These are phyloP conservation scores for Dendrocincla fuliginosa DNA, from an alignment of 2,797 vertebrate genomes.

Conservation along the genomic window DNA sequence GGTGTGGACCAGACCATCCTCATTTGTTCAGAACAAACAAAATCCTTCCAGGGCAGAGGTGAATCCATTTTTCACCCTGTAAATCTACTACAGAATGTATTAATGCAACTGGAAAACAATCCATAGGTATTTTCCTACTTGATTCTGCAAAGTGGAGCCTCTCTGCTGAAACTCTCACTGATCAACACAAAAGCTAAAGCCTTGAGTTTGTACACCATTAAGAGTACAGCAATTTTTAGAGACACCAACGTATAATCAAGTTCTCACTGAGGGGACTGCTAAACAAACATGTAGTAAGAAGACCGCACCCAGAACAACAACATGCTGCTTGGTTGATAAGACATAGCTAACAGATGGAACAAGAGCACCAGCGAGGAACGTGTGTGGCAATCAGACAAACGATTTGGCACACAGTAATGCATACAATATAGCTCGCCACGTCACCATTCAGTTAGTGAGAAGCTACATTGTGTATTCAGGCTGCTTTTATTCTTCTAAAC, in stretches of 20 bases:
- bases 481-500: neutral
- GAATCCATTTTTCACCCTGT: neutral
- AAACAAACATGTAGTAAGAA: slow-evolving; percentile 57
- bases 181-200: neutral
- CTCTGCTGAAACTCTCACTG: neutral
- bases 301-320: neutral
- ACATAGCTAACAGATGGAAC: slow-evolving; percentile 24
- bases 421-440: slow-evolving; percentile 10
- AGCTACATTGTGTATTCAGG: slow-evolving; percentile 37
- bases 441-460: slow-evolving; percentile 43
- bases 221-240: neutral
- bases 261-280: neutral
- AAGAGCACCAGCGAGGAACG: neutral
- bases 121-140: neutral
- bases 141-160: neutral
- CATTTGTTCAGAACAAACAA: neutral
- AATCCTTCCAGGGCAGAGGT: neutral
- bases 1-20: neutral
- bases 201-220: neutral
- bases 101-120: neutral
- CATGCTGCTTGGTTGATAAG: slow-evolving; percentile 10
- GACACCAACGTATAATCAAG: neutral
- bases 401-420: neutral
- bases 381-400: neutral
- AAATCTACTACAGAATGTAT: neutral